phyloP scores from a whole-genome alignment of 1,140 invertebrate species.

The Pemphigus obesinymphae region DNA sequence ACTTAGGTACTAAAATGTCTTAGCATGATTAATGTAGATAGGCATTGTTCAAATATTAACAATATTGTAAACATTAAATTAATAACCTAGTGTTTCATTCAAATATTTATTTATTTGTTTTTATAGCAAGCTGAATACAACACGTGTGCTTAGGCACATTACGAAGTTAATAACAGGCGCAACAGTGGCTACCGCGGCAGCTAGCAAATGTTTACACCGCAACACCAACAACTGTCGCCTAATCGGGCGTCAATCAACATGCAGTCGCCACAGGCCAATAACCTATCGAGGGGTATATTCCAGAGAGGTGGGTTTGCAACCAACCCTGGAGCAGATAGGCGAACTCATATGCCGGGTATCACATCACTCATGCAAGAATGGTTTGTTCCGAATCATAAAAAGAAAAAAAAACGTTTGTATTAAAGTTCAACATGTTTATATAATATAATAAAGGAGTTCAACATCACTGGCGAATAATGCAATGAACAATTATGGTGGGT shows the following conservation, averaged over 20 bases:
- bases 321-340: conserved; percentile 36
- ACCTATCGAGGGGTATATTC: conserved; percentile 35
- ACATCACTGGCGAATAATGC: conserved; percentile 40
- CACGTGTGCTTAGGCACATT: conserved; percentile 41
- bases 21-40: too few relatives aligned
- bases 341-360: conserved; percentile 38
- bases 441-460: conserved; percentile 23
- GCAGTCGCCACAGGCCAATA: conserved; percentile 35
- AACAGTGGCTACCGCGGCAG: conserved; percentile 38
- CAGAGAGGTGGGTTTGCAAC: conserved; percentile 38
- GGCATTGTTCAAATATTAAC: too few relatives aligned
- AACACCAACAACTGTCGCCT: conserved; percentile 41
- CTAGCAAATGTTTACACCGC: conserved; percentile 37
- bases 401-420: not conserved
- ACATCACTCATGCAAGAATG: conserved; percentile 42
- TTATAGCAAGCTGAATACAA: conserved; percentile 27
- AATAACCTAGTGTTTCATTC: not conserved
- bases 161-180: conserved; percentile 33
- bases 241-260: conserved; percentile 41
- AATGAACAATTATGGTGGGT: conserved; percentile 40
- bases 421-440: not conserved
- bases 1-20: too few relatives aligned
- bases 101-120: not conserved
- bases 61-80: too few relatives aligned
- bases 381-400: conserved; percentile 18